Percentiles rank a stretch among this genome's conserved stretches.
These are phyloP conservation scores for crab-eating macaque (Macaca fascicularis) DNA, from an alignment of 2,113 vertebrate genomes.

Conservation along the genomic window DNA sequence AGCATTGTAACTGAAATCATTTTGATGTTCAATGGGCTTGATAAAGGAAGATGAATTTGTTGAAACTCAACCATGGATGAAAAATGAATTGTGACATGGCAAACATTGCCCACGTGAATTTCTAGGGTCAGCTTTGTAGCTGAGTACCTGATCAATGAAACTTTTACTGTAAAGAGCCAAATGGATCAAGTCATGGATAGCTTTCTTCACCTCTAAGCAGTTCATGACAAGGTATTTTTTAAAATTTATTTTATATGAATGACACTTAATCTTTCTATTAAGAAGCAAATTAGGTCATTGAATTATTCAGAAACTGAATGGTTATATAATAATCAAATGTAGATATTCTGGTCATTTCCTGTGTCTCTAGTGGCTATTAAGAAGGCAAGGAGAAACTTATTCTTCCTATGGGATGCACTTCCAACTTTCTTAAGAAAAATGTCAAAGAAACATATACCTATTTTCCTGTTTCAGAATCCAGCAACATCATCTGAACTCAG, in stretches of 20 bases:
- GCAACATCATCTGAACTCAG: background rate
- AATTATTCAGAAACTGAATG: constrained; percentile 25
- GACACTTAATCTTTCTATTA: background rate
- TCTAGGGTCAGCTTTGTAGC: background rate
- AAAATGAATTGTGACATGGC: background rate
- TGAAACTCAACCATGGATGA: background rate
- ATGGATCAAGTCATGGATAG: background rate
- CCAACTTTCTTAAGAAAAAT: constrained; percentile 29
- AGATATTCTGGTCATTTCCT: background rate
- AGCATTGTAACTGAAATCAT: background rate
- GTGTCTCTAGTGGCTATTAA: background rate
- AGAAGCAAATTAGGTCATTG: background rate
- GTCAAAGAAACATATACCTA: background rate
- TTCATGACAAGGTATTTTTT: background rate
- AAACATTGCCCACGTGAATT: background rate
- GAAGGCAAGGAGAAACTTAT: background rate
- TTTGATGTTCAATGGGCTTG: background rate
- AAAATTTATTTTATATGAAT: background rate
- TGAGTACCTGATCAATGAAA: background rate
- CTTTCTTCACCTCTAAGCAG: background rate
- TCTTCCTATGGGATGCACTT: background rate
- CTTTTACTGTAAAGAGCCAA: background rate
- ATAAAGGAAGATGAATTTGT: background rate
- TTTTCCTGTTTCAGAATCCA: background rate
- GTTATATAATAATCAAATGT: background rate